phyloP scores from a whole-genome alignment of 2,888 invertebrate species.

The Drosophila seclusa region DNA sequence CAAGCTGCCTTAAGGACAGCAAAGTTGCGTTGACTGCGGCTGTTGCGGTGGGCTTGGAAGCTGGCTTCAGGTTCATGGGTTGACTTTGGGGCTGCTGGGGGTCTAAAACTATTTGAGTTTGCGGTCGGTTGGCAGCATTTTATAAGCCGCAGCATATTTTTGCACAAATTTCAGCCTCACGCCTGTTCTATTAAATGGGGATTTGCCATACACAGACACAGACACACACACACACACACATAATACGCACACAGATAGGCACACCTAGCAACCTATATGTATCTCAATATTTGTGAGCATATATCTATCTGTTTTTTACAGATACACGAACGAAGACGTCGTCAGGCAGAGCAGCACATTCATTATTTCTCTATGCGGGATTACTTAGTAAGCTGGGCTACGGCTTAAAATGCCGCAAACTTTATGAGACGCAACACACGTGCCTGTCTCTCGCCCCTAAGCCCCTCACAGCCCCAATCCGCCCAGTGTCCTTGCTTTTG shows the following conservation, averaged over 20 bases:
- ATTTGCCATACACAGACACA: slow-evolving; percentile 48
- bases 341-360: slow-evolving; percentile 67
- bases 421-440: slow-evolving; percentile 79
- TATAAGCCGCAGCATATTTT: slow-evolving; percentile 75
- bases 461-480: not conserved
- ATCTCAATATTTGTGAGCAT: slow-evolving; percentile 27
- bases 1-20: slow-evolving; percentile 56
- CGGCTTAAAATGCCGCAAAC: slow-evolving; percentile 79
- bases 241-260: slow-evolving; percentile 3
- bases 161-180: slow-evolving; percentile 67
- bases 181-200: slow-evolving; percentile 75
- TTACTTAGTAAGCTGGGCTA: slow-evolving; percentile 71
- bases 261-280: slow-evolving; percentile 40
- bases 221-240: slow-evolving; percentile 20
- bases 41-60: slow-evolving; percentile 19
- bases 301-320: slow-evolving; percentile 39
- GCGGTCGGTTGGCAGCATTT: slow-evolving; percentile 64
- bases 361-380: slow-evolving; percentile 76
- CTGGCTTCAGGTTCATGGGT: not conserved
- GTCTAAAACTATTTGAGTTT: slow-evolving; percentile 70
- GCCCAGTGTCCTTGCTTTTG: not conserved
- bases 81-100: slow-evolving; percentile 20
- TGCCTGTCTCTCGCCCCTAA: slow-evolving; percentile 34
- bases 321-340: slow-evolving; percentile 40
- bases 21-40: slow-evolving; percentile 70